These are phyloP conservation scores for Drosophila yooni DNA, from an alignment of 2,888 invertebrate genomes.

Conservation along the genomic window DNA sequence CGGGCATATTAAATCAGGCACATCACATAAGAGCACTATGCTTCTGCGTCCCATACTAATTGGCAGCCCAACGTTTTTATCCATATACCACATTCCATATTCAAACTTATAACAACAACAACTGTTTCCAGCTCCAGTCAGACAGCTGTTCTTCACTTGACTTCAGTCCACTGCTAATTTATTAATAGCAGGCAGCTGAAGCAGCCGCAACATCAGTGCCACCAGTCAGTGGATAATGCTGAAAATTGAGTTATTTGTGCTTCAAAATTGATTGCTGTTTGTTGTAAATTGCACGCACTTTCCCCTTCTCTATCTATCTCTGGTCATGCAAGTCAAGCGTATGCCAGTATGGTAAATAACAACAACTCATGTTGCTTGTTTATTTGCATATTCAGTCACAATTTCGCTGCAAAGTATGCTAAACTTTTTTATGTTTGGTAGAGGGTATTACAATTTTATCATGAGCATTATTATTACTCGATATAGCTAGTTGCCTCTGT, in stretches of 20 bases:
- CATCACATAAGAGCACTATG: conserved; percentile 17
- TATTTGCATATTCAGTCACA: conserved; percentile 1
- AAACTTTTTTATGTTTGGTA: neutral
- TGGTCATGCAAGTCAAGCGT: conserved; percentile 28
- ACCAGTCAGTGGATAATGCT: conserved; percentile 43
- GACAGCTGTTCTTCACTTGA: conserved; percentile 24
- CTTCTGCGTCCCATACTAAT: conserved; percentile 36
- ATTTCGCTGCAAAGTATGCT: conserved; percentile 18
- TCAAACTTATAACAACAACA: conserved; percentile 17
- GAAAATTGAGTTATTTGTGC: conserved; percentile 79
- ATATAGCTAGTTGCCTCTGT: neutral
- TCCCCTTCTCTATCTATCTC: neutral
- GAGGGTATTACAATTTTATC: neutral
- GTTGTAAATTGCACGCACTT: conserved; percentile 54
- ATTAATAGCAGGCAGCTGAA: conserved; percentile 54
- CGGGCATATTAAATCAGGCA: conserved; percentile 19
- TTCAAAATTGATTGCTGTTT: conserved; percentile 75
- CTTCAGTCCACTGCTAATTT: conserved; percentile 54
- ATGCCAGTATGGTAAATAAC: conserved; percentile 22
- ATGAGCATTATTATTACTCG: neutral
- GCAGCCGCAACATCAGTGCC: neutral
- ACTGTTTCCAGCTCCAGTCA: conserved; percentile 18
- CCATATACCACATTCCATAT: conserved; percentile 19
- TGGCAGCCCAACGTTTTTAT: conserved; percentile 25
- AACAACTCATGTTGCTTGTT: conserved; percentile 2